Evolutionary conservation across 2,113 vertebrate genomes (phyloP).

Genomic region (Camelus bactrianus): DNA sequence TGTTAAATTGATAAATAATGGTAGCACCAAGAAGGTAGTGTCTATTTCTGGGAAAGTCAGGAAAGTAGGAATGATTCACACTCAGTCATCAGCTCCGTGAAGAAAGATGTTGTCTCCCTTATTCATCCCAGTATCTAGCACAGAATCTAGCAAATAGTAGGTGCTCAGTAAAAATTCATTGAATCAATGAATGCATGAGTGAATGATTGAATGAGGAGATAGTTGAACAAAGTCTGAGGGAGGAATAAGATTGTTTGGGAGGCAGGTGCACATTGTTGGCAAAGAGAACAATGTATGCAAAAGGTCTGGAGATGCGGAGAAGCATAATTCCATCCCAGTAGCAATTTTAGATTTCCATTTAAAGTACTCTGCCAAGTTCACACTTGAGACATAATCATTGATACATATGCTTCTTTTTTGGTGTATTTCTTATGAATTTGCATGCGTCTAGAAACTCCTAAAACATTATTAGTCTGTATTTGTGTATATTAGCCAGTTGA

Average conservation of each 20-base stretch:
- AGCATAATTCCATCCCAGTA: background rate
- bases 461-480: background rate
- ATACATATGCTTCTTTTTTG: background rate
- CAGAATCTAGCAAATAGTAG: background rate
- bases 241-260: background rate
- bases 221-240: background rate
- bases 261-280: background rate
- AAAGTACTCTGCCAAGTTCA: background rate
- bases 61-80: background rate
- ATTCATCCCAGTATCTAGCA: background rate
- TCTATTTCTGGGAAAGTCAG: background rate
- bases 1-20: background rate
- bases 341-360: conserved; percentile 4
- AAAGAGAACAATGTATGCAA: background rate
- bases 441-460: conserved; percentile 1
- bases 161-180: background rate
- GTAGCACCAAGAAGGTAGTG: background rate
- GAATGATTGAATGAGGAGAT: background rate
- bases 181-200: background rate
- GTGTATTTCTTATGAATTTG: background rate
- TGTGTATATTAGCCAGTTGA: background rate
- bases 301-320: background rate
- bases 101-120: background rate
- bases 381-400: background rate
- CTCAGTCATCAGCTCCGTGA: background rate